Evolutionary conservation across 2,797 vertebrate genomes (phyloP).

Genomic region (Xenentodon cancila): DNA sequence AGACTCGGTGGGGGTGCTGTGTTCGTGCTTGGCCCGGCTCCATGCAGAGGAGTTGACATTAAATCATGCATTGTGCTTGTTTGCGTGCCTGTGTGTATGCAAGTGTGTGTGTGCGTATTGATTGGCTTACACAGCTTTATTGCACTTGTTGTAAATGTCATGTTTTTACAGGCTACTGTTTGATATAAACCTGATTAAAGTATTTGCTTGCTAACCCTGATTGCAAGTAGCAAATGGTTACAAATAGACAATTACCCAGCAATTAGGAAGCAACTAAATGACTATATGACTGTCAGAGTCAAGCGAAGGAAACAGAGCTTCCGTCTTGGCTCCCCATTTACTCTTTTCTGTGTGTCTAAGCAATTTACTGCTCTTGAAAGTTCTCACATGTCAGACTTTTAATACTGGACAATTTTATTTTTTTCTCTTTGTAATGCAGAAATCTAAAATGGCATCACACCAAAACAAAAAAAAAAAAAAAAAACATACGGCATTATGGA

Average conservation of each 20-base stretch:
- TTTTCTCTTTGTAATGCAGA: too few relatives aligned
- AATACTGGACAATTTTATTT: neutral
- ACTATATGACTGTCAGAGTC: slow-evolving; percentile 74
- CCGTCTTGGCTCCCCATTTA: slow-evolving; percentile 6
- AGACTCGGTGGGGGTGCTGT: slow-evolving; percentile 50
- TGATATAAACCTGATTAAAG: slow-evolving; percentile 88
- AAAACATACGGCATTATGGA: too few relatives aligned
- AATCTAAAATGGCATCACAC: too few relatives aligned
- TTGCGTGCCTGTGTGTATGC: slow-evolving; percentile 51
- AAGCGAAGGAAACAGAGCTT: slow-evolving; percentile 71
- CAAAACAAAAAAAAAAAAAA: too few relatives aligned
- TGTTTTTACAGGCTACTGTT: slow-evolving; percentile 85
- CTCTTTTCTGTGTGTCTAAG: slow-evolving; percentile 29
- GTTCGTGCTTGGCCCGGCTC: slow-evolving; percentile 59
- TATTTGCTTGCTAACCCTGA: slow-evolving; percentile 82
- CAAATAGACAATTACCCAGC: slow-evolving; percentile 80
- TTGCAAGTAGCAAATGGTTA: slow-evolving; percentile 73
- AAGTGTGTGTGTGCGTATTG: slow-evolving; percentile 71
- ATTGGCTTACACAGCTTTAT: slow-evolving; percentile 86
- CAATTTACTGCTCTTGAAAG: slow-evolving; percentile 37
- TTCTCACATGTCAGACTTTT: slow-evolving; percentile 1
- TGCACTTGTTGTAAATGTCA: slow-evolving; percentile 85
- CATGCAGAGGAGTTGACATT: slow-evolving; percentile 81
- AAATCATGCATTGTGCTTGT: slow-evolving; percentile 81
- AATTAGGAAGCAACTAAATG: slow-evolving; percentile 79